A percentile compares a stretch with the other conserved stretches of the same genome.
Evolutionary conservation across 1,140 invertebrate species (phyloP).

Genomic region (Bilobella aurantiaca): DNA sequence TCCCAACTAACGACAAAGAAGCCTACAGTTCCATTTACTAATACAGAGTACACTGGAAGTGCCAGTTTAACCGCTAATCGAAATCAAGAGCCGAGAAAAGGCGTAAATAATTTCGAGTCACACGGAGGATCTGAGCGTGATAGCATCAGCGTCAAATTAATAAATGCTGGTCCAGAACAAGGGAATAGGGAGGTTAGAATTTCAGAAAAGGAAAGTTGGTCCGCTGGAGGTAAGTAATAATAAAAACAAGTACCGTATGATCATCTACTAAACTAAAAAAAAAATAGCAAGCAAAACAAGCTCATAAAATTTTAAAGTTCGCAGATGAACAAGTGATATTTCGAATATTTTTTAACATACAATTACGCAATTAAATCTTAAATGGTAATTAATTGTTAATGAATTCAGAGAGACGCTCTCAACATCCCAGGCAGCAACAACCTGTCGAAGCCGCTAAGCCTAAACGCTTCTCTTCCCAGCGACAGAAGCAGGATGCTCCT

Average conservation of each 20-base stretch:
- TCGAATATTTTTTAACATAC: too few relatives aligned
- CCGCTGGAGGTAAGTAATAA: neutral
- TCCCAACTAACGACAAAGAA: neutral
- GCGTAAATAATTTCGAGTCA: neutral
- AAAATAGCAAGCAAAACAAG: too few relatives aligned
- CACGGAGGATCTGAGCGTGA: neutral
- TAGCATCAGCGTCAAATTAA: neutral
- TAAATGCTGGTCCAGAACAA: neutral
- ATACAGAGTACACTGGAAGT: conserved; percentile 32
- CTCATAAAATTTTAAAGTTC: too few relatives aligned
- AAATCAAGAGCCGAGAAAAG: neutral
- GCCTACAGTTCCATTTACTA: conserved; percentile 26
- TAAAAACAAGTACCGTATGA: conserved; percentile 34
- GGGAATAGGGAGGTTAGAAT: neutral
- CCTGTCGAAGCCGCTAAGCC: conserved; percentile 41
- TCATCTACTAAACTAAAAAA: too few relatives aligned
- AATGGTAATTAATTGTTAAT: too few relatives aligned
- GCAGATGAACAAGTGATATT: too few relatives aligned
- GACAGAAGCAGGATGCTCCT: conserved; percentile 45
- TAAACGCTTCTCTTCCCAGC: conserved; percentile 64
- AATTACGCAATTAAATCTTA: too few relatives aligned
- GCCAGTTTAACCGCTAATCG: conserved; percentile 14
- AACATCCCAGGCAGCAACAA: conserved; percentile 42
- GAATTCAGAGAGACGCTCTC: conserved; percentile 25
- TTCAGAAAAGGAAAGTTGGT: neutral